Conservation (phyloP, 2,888 invertebrate species). For the Diachrysia chrysitis region DNA sequence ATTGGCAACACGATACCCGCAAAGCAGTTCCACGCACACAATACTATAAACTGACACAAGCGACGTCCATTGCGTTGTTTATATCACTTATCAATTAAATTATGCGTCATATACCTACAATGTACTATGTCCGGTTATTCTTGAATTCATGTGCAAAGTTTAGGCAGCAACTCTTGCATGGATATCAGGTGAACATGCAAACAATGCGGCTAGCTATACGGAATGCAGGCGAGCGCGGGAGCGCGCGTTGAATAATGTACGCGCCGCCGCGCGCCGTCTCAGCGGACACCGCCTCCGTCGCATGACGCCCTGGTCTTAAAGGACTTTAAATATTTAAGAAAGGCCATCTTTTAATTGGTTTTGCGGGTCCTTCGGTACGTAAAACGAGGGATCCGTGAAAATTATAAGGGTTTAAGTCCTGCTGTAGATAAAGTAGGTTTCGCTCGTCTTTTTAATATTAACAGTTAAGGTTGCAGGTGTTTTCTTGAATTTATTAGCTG, state of each 20-base stretch:
- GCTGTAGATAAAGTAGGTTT: conserved; percentile 45
- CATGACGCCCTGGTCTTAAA: conserved; percentile 66
- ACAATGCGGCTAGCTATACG: conserved; percentile 70
- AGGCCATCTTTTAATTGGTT: conserved; percentile 55
- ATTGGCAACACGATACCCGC: conserved; percentile 40
- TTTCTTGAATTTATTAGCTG: conserved; percentile 26
- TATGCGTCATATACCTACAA: conserved; percentile 40
- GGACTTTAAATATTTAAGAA: conserved; percentile 60
- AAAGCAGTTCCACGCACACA: conserved; percentile 31
- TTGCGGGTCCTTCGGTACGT: conserved; percentile 37
- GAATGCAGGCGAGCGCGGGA: conserved; percentile 71
- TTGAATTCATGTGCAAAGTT: conserved; percentile 61
- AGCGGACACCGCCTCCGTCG: conserved; percentile 66
- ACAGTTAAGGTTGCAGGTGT: conserved; percentile 35
- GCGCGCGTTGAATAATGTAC: conserved; percentile 82
- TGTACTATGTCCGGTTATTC: conserved; percentile 57
- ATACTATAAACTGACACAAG: conserved; percentile 35
- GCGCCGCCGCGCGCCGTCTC: conserved; percentile 59
- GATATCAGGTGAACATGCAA: conserved; percentile 74
- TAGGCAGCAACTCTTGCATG: conserved; percentile 64
- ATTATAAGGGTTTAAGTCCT: conserved; percentile 45
- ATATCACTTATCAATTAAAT: conserved; percentile 47
- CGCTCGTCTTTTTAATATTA: conserved; percentile 39
- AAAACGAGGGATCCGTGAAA: conserved; percentile 48
- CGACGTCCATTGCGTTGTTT: conserved; percentile 28